Base-by-base conservation (phyloP, 2,113 vertebrate genomes). In the Bos indicus region DNA sequence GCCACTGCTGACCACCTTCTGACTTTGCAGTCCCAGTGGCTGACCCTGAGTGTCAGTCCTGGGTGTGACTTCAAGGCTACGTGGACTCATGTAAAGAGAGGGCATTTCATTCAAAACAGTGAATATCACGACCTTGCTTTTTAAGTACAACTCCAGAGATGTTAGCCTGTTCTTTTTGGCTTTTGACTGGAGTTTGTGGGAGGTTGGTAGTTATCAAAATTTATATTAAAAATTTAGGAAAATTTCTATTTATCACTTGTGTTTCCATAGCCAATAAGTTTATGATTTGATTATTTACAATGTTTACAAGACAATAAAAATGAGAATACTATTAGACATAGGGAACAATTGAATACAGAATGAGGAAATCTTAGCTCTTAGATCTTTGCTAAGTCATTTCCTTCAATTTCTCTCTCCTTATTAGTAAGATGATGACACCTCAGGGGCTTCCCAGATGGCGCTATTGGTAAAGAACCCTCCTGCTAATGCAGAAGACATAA, bases 1-100 rank as follows among this genome's bases (percentile, higher is more conserved):
- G 28, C 13, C 67, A 1, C 87, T 5, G 52, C 83, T 78, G 40
- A 12, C 57, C 60, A 54, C 0, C 25, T 40, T n/a, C 62, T 67
- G 46, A 60, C 28, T 95, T 33, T 40, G 21, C 25, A 2, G 17
- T 14, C 15, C 33, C 19, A 0, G 1, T 0, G 1, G 8, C 30
- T 48, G 54, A n/a, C 52, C 4, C 28, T 46, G 15, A 57, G 52
- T 5, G 1, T 28, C 7, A 19, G 13, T 51, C 7, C 9, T 11
- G 40, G 28, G 46, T 40, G 21, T 0, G 3, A 81, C 14, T 67
- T 91, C 64, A 30, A 5, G 28, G 81, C 17, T 46, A 9, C 6
- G 1, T 13, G 28, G 19, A 56, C 59, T 84, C 12, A 62, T 1
- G 15, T 6, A 54, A 88, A 81, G 33, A 64, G 62, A 80, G 48